Conservation (phyloP, 1,140 invertebrate genomes). For the Ips nitidus region DNA sequence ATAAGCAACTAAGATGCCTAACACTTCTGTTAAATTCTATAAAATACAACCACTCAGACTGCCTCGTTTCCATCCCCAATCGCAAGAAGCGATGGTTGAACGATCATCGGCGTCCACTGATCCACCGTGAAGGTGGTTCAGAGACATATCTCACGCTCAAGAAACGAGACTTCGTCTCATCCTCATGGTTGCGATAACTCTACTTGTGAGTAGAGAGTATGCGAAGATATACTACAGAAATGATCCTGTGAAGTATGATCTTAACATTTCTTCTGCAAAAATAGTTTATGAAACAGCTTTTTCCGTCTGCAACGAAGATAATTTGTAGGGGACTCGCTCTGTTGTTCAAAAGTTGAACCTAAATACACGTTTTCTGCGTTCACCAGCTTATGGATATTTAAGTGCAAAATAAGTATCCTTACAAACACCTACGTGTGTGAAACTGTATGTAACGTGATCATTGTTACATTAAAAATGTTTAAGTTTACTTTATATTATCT, state of each 20-base stretch:
- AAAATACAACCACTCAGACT: conserved; percentile 53
- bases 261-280: conserved; percentile 38
- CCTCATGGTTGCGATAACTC: conserved; percentile 56
- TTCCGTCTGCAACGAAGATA: too few relatives aligned
- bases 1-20: too few relatives aligned
- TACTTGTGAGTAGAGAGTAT: conserved; percentile 49
- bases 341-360: too few relatives aligned
- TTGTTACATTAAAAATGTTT: too few relatives aligned
- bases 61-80: conserved; percentile 48
- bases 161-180: conserved; percentile 52
- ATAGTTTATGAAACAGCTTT: too few relatives aligned
- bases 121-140: conserved; percentile 29
- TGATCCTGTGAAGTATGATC: conserved; percentile 61
- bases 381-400: too few relatives aligned
- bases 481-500: too few relatives aligned
- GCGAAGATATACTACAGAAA: conserved; percentile 58
- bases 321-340: too few relatives aligned
- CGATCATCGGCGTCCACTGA: conserved; percentile 55
- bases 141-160: conserved; percentile 56
- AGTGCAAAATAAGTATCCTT: too few relatives aligned
- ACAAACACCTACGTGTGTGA: too few relatives aligned
- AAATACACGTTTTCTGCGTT: too few relatives aligned
- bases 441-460: too few relatives aligned
- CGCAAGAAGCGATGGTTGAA: conserved; percentile 44
- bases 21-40: neutral